Conservation (phyloP, 2,797 vertebrate genomes). For the Phrynocephalus forsythii region DNA sequence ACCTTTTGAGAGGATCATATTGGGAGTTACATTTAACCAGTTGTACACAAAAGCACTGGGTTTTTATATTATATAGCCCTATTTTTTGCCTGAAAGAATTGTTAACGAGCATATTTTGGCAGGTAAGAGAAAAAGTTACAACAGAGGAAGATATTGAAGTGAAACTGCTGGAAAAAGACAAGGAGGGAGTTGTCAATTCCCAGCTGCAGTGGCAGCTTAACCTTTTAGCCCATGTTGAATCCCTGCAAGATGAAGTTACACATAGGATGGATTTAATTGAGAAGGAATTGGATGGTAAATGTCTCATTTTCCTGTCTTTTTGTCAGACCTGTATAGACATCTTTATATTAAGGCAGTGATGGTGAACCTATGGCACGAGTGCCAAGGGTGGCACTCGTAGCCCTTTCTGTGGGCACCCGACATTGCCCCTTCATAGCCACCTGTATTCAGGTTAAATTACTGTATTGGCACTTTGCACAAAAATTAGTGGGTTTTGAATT, state of each 20-base stretch:
- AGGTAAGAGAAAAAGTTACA: conserved; percentile 79
- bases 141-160: conserved; percentile 75
- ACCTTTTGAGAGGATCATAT: background rate
- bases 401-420: no score
- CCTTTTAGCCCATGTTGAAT: conserved; percentile 91
- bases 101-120: conserved; percentile 17
- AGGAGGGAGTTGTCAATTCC: conserved; percentile 77
- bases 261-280: conserved; percentile 98
- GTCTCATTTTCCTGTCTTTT: conserved; percentile 4
- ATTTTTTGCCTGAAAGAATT: background rate
- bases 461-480: no score
- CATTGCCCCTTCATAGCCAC: no score
- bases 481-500: no score
- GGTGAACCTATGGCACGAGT: no score
- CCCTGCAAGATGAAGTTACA: conserved; percentile 92
- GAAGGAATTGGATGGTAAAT: conserved; percentile 91
- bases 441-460: no score
- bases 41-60: background rate
- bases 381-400: no score
- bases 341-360: background rate
- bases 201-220: conserved; percentile 94
- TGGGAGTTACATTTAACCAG: background rate
- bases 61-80: background rate
- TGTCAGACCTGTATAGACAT: background rate
- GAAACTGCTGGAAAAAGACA: conserved; percentile 77